phyloP scores from a whole-genome alignment of 2,888 invertebrate genomes.

The Agrotis puta region DNA sequence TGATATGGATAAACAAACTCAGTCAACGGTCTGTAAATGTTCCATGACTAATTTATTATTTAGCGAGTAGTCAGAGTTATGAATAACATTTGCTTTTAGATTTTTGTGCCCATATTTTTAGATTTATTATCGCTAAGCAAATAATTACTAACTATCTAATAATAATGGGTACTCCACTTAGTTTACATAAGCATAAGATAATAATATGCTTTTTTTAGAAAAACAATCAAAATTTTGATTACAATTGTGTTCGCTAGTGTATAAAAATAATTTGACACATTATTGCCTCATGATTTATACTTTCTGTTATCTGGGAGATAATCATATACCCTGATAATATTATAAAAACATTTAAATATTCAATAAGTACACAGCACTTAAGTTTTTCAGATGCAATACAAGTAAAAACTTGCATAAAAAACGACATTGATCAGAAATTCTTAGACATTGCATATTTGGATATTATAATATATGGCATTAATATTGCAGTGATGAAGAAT shows the following conservation, averaged over 20 bases:
- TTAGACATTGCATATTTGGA: slow-evolving; percentile 2
- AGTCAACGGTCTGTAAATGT: neutral
- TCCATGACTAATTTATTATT: neutral
- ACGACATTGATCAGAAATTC: slow-evolving; percentile 15
- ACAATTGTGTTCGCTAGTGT: neutral
- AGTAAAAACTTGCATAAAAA: slow-evolving; percentile 23
- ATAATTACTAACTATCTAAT: neutral
- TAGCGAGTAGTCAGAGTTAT: neutral
- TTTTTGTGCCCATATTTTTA: neutral
- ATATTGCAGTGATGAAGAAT: neutral
- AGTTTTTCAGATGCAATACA: slow-evolving; percentile 6
- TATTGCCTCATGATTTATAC: slow-evolving; percentile 25
- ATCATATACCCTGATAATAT: slow-evolving; percentile 41
- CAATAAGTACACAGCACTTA: slow-evolving; percentile 21
- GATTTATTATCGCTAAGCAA: neutral
- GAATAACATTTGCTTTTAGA: neutral
- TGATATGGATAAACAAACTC: slow-evolving; percentile 5
- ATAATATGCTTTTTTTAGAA: no score
- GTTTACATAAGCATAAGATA: no score
- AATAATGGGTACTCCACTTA: no score
- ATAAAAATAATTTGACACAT: slow-evolving; percentile 6
- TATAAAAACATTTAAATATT: slow-evolving; percentile 16
- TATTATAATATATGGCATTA: neutral
- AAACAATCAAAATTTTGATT: neutral
- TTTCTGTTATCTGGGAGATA: slow-evolving; percentile 47